These are phyloP conservation scores for Hippocampus mohnikei DNA, from an alignment of 2,113 vertebrate species.

Conservation along the genomic window DNA sequence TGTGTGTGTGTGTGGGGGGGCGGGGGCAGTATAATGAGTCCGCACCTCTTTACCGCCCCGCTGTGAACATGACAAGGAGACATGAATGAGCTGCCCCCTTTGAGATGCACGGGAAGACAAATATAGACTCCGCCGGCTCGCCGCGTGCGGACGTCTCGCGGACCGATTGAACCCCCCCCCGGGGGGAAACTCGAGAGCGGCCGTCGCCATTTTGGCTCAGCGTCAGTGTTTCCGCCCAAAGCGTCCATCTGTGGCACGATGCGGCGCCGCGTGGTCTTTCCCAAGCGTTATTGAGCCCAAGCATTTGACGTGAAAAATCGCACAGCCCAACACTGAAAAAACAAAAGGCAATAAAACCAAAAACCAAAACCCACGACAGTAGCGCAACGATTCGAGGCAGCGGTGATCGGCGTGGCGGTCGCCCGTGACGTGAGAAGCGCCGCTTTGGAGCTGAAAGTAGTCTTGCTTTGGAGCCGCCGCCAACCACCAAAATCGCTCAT, in stretches of 20 bases:
- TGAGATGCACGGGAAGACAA: slow-evolving; percentile 50
- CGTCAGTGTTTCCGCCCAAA: background rate
- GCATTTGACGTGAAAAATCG: background rate
- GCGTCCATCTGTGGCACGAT: no score
- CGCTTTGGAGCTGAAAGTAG: no score
- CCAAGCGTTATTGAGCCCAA: background rate
- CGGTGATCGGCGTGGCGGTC: no score
- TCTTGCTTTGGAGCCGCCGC: no score
- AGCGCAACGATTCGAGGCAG: no score
- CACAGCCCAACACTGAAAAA: no score
- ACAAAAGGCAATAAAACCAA: no score
- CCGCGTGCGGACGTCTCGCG: slow-evolving; percentile 19
- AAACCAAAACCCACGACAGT: no score
- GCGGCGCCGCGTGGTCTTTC: background rate
- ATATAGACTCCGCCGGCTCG: slow-evolving; percentile 33
- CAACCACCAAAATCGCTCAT: no score
- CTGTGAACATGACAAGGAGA: slow-evolving; percentile 28
- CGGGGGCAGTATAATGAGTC: background rate
- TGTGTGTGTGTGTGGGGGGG: background rate
- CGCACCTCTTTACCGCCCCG: slow-evolving; percentile 9
- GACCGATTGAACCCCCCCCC: slow-evolving; percentile 50
- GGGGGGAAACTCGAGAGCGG: slow-evolving; percentile 26
- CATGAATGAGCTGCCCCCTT: slow-evolving; percentile 47
- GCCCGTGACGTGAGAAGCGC: no score
- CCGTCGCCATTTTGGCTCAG: slow-evolving; percentile 7